Conservation (phyloP, 2,113 vertebrate species). For the Sylvia atricapilla region DNA sequence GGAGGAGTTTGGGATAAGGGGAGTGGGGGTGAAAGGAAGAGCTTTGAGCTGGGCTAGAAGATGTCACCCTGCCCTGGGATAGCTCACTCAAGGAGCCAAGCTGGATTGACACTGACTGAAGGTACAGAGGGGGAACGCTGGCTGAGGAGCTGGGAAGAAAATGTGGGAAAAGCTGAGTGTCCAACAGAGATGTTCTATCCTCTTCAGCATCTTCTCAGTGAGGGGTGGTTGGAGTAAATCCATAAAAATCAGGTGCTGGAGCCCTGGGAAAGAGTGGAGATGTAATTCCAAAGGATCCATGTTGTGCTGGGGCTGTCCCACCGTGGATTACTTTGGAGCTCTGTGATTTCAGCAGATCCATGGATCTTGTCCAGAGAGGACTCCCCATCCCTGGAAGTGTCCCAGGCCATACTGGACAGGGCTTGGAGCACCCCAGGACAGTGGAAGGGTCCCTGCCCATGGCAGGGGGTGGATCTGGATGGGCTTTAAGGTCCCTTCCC, state of each 20-base stretch:
- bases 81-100: neutral
- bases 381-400: neutral
- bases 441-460: neutral
- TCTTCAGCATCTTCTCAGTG: neutral
- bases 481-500: neutral
- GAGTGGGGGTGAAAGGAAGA: neutral
- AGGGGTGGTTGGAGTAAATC: neutral
- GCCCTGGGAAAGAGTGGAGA: neutral
- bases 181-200: neutral
- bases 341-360: neutral
- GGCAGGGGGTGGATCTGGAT: neutral
- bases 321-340: neutral
- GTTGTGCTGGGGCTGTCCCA: accelerated
- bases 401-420: neutral
- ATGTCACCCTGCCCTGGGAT: neutral
- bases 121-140: neutral
- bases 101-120: neutral
- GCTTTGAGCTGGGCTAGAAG: neutral
- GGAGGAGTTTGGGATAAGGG: neutral
- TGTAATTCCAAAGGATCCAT: neutral
- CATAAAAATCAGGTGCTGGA: neutral
- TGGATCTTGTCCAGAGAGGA: neutral
- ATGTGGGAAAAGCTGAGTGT: neutral
- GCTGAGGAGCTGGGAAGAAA: neutral
- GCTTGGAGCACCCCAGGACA: neutral